Base-by-base conservation (phyloP, 2,797 vertebrate genomes). In the Coilia nasus region DNA sequence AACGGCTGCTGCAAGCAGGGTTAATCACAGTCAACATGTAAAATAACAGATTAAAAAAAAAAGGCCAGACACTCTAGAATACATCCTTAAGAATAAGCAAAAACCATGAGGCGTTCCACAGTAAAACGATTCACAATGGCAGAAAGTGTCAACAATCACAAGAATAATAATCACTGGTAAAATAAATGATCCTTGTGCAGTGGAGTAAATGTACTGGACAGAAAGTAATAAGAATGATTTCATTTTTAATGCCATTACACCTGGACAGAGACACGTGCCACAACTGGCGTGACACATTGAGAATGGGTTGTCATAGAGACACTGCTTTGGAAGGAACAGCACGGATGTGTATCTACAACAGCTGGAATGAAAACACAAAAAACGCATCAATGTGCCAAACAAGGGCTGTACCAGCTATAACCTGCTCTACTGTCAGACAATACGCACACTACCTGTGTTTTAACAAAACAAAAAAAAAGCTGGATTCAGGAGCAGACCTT, bases 261-360 rank as follows among this genome's bases (percentile, higher is more conserved):
- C 28, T 67, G 64, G 64, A 71, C 2, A 15, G 10, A 14, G 12
- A 67, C 10, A 31, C 50, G 71, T 78, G 71, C 19, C 71, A 78
- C 64, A 78, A 44, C n/a, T n/a, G n/a, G n/a, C n/a, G n/a, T 14
- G 15, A 41, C 15, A 75, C 3, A 35, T 75, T 17, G 1, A 84
- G 87, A 46, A 64, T 67, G 84, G 83, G 87, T 91, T 92, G 88
- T 89, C 86, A 92, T 91, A 84, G 91, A 60, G 89, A 93, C 88
- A 87, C 44, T 47, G 87, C 54, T 78, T 21, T 17, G 35, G 78
- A 75, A 35, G 54, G 19, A 89, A 86, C 83, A 86, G 81, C 85
- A 87, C 84, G 81, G 86, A 90, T 2, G 78, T 88, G 89, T 88
- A 88, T 91, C 86, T 89, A 31, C 23, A 80, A 81, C 87, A 88